phyloP scores from a whole-genome alignment of 2,888 invertebrate genomes.

The Sabatieria punctata region DNA sequence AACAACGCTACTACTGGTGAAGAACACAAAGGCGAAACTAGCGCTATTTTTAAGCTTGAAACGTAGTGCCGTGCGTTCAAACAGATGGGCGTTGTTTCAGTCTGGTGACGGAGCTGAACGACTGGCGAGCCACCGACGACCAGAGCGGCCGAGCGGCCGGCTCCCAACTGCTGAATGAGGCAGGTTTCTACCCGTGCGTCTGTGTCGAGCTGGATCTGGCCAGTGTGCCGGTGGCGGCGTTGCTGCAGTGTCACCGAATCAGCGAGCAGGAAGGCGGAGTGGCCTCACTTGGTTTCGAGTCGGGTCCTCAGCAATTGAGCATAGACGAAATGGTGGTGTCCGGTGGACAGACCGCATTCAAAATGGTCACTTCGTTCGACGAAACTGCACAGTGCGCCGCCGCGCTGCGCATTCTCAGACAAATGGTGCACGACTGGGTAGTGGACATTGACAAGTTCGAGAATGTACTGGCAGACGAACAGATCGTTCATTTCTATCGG shows the following conservation, averaged over 20 bases:
- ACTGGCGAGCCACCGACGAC: no score
- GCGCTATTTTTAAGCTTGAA: no score
- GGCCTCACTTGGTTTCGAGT: slow-evolving; percentile 60
- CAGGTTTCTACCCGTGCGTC: slow-evolving; percentile 47
- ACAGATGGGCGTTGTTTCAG: no score
- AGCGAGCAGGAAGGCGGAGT: slow-evolving; percentile 73
- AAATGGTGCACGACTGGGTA: slow-evolving; percentile 73
- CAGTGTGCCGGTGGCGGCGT: slow-evolving; percentile 73
- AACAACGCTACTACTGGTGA: no score
- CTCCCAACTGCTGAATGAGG: slow-evolving; percentile 2
- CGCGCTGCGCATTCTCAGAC: slow-evolving; percentile 64
- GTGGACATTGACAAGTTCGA: slow-evolving; percentile 70
- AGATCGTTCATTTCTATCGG: slow-evolving; percentile 86
- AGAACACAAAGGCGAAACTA: no score
- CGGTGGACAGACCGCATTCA: slow-evolving; percentile 13
- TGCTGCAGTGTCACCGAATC: slow-evolving; percentile 65
- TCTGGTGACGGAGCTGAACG: no score
- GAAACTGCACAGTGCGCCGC: slow-evolving; percentile 72
- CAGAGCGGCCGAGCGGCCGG: no score
- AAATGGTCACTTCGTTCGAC: slow-evolving; percentile 51
- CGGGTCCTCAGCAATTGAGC: slow-evolving; percentile 45
- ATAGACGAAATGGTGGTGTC: slow-evolving; percentile 49
- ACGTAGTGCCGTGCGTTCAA: no score
- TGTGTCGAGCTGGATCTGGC: slow-evolving; percentile 79
- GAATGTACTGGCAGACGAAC: slow-evolving; percentile 83